Evolutionary conservation across 2,113 vertebrate species (phyloP), one percentile per base, ranked within the genome.

Genomic region (Phylloscopus trochilus): DNA sequence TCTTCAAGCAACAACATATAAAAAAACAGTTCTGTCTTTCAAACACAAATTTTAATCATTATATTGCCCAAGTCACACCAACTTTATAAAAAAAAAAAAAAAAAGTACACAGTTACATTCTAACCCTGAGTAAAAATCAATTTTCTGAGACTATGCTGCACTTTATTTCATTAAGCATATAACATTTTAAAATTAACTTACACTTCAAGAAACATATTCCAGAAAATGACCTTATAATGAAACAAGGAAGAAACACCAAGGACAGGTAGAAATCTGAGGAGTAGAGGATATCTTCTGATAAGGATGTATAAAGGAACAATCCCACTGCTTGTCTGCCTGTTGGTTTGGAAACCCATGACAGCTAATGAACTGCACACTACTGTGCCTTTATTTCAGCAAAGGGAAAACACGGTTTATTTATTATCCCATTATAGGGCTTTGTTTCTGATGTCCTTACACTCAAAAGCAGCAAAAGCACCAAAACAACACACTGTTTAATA

Each of bases 401-500:
- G 37, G 47, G 26, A 86, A 95, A 96, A 30, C 53, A 72, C 37
- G 22, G 27, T 87, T 88, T 78, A 55, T 83, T 95, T 95, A 78
- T 90, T 94, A 60, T 63, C 52, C 68, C 49, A 31, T 84, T 84
- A 58, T 0, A 49, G 53, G 37, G 37, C 44, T 94, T 89, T 90
- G 79, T 90, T 96, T 89, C 72, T 83, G 56, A 55, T 75, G 72
- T 63, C 52, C 53, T 78, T 70, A 75, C 4, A 47, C 47, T 83
- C 85, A 83, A 90, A 94, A 80, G 68, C 51, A 52, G 39, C 44
- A 74, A 80, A 93, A 90, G 52, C 75, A 88, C 75, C 90, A 92
- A 88, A 96, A 83, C 83, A 92, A 53, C 11, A 11, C 39, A 24
- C 55, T 94, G 94, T 95, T 96, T 96, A 92, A 81, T 87, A 94